A percentile compares a stretch with the other conserved stretches of the same genome.
phyloP scores from a whole-genome alignment of 2,888 invertebrate species.

The Caenorhabditis becei region DNA sequence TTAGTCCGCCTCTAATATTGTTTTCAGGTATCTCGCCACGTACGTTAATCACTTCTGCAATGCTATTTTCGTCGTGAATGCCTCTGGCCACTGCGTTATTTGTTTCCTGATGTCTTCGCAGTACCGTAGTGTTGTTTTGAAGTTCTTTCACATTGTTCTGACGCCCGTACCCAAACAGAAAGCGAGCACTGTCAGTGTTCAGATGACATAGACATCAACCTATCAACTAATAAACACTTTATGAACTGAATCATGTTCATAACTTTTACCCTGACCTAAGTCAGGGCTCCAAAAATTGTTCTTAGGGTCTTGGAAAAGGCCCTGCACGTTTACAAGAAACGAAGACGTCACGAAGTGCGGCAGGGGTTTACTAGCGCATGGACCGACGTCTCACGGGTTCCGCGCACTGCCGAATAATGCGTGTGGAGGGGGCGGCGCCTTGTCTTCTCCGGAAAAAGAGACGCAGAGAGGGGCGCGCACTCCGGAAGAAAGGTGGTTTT shows the following conservation, averaged over 20 bases:
- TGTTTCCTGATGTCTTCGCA: constrained; percentile 12
- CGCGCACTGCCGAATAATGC: background rate
- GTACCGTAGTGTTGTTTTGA: background rate
- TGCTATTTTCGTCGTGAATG: constrained; percentile 1
- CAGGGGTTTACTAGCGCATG: background rate
- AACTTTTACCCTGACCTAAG: constrained; percentile 3
- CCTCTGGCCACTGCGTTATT: constrained; percentile 4
- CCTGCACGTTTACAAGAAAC: background rate
- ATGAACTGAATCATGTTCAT: too few species aligned
- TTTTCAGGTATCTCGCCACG: constrained; percentile 14
- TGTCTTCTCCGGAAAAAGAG: background rate
- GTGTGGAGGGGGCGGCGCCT: background rate
- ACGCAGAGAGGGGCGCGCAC: background rate
- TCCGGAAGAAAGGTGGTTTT: too few species aligned
- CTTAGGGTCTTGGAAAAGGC: constrained; percentile 2
- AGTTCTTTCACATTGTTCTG: background rate
- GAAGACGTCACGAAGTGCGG: background rate
- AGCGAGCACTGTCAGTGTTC: constrained; percentile 1
- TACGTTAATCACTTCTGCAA: constrained; percentile 2
- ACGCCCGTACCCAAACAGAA: background rate
- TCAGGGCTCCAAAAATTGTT: constrained; percentile 7
- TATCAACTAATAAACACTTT: too few species aligned
- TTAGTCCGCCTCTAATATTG: background rate
- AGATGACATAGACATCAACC: background rate
- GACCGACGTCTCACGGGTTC: background rate